phyloP scores from a whole-genome alignment of 2,888 invertebrate species.

The Gastrophysa polygoni region DNA sequence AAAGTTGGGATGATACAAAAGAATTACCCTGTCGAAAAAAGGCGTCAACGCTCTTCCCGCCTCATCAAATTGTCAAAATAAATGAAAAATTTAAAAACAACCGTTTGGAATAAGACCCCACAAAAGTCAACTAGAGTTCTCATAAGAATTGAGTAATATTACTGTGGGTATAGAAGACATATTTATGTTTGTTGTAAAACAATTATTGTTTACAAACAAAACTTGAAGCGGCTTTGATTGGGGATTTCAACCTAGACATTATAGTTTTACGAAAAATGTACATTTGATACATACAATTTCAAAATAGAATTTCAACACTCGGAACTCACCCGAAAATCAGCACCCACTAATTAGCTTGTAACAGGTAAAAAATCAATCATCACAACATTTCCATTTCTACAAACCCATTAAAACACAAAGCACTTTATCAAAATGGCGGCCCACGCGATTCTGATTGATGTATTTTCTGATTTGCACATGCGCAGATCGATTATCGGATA shows the following conservation, averaged over 20 bases:
- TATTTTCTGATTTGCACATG: conserved; percentile 44
- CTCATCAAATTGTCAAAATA: conserved; percentile 49
- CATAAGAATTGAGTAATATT: too few relatives aligned
- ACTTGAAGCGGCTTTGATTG: conserved; percentile 36
- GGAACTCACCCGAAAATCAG: conserved; percentile 34
- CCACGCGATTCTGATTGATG: conserved; percentile 55
- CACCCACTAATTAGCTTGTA: conserved; percentile 22
- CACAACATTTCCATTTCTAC: conserved; percentile 33
- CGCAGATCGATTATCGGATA: conserved; percentile 18
- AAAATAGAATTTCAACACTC: conserved; percentile 11
- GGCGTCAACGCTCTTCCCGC: conserved; percentile 53
- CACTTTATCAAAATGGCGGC: conserved; percentile 58
- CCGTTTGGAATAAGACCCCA: neutral
- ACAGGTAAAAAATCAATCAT: conserved; percentile 29
- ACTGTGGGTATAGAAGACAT: neutral
- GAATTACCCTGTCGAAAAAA: conserved; percentile 43
- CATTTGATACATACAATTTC: conserved; percentile 21
- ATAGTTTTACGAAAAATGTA: too few relatives aligned
- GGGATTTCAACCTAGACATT: neutral
- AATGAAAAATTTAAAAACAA: conserved; percentile 22
- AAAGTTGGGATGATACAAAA: conserved; percentile 43
- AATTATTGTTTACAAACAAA: conserved; percentile 42
- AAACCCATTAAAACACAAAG: conserved; percentile 47
- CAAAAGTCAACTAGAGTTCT: too few relatives aligned
- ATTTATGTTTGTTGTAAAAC: conserved; percentile 19